Evolutionary conservation across 2,888 invertebrate genomes (phyloP).

Genomic region (Ochlodes sylvanus): DNA sequence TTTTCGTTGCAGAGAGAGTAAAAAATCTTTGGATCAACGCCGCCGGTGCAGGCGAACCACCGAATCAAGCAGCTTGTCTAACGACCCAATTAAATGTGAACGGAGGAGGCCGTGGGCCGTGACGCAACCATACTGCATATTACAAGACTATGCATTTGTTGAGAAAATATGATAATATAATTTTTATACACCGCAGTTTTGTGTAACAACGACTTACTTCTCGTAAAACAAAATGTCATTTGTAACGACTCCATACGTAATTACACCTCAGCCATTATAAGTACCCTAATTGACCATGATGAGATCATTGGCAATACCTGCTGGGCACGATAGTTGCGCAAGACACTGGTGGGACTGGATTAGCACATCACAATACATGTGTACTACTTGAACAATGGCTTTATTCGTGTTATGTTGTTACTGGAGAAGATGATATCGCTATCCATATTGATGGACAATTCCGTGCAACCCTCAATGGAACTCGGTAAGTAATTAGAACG

Average conservation of each 20-base stretch:
- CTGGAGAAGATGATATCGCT: background rate
- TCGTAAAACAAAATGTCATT: slow-evolving; percentile 1
- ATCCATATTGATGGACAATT: background rate
- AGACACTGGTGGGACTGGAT: slow-evolving; percentile 5
- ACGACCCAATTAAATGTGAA: slow-evolving; percentile 14
- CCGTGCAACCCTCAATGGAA: background rate
- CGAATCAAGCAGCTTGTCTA: slow-evolving; percentile 7
- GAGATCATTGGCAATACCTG: slow-evolving; percentile 13
- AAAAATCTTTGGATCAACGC: background rate
- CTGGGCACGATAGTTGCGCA: slow-evolving; percentile 6
- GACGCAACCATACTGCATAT: slow-evolving; percentile 3
- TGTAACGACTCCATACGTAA: background rate
- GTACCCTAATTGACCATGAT: slow-evolving; percentile 2
- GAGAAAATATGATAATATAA: background rate
- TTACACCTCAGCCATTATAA: background rate
- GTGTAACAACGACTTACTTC: background rate
- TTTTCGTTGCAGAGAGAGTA: background rate
- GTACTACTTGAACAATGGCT: background rate
- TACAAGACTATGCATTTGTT: slow-evolving; percentile 8
- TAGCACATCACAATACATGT: slow-evolving; percentile 5
- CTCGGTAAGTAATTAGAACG: background rate
- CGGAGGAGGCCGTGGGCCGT: slow-evolving; percentile 12
- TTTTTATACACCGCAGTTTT: background rate
- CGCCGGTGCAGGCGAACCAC: background rate
- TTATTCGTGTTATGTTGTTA: background rate